A percentile compares a stretch with the other conserved stretches of the same genome.
These are phyloP conservation scores for Acanthosepion lycidas DNA, from an alignment of 2,888 invertebrate species.

Conservation along the genomic window DNA sequence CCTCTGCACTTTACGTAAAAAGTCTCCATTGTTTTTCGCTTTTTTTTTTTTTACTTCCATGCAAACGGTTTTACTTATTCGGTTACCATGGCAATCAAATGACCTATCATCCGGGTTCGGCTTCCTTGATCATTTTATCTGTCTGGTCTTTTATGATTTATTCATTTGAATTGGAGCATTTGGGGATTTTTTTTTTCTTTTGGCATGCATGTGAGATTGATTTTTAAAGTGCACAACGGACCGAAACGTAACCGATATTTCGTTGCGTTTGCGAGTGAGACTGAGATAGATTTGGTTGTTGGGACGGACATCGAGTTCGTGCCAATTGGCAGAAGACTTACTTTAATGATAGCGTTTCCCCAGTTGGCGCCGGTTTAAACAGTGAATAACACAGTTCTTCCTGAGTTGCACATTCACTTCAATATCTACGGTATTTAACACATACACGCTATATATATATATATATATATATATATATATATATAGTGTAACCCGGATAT, in stretches of 20 bases:
- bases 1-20: no score
- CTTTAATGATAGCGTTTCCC: neutral
- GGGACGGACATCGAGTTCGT: neutral
- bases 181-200: neutral
- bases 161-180: neutral
- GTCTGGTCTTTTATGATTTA: no score
- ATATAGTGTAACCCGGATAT: no score
- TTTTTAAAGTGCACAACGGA: neutral
- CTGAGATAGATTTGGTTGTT: neutral
- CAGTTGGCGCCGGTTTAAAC: neutral
- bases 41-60: no score
- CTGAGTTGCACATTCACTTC: no score
- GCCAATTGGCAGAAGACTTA: neutral
- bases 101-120: no score
- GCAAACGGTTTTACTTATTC: no score
- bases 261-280: neutral
- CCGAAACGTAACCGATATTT: neutral
- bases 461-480: neutral
- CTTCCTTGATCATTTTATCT: no score
- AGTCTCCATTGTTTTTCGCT: no score
- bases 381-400: neutral
- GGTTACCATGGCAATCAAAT: no score
- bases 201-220: neutral
- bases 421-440: neutral
- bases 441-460: neutral